Evolutionary conservation across 1,140 invertebrate species (phyloP), one percentile per base, ranked within the genome.

Genomic region (Maniola jurtina): DNA sequence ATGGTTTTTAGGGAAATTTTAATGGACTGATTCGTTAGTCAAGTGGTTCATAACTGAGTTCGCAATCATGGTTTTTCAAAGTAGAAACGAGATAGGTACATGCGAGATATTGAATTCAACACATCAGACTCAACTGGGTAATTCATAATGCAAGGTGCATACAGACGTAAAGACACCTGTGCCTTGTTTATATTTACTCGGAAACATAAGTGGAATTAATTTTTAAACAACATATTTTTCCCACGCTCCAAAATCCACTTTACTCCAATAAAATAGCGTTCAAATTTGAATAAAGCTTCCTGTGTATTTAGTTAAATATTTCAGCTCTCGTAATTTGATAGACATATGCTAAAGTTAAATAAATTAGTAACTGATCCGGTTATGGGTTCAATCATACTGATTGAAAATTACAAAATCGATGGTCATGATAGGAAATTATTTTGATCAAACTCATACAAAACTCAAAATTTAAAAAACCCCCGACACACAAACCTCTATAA

Each of bases 71-170:
- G 25, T n/a, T n/a, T n/a, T n/a, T n/a, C n/a, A n/a, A 25, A 2
- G 25, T 25, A 25, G 4, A 25, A 2, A 25, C 25, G 25, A 25
- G 25, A 25, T 25, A 25, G 25, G 1, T 1, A 25, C 25, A 2
- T 25, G 25, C 25, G 25, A 25, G 25, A 25, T 48, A 58, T 14
- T 66, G 66, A 70, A 77, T 80, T 73, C 72, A 78, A 72, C 68
- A 73, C 72, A 76, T 71, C 0, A 68, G 48, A 54, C 68, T 52
- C 57, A 38, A 61, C 34, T 33, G n/a, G 52, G 65, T 73, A 59
- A 70, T 68, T 66, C 67, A 67, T 66, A 66, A 72, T 73, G 78
- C 80, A 81, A 83, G 80, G 75, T 83, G 80, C 77, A 75, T 77
- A 63, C 76, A 73, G 73, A 74, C 66, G 50, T 61, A 73, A 67